These are phyloP conservation scores for Champsocephalus gunnari DNA, from an alignment of 2,797 vertebrate genomes.

Conservation along the genomic window DNA sequence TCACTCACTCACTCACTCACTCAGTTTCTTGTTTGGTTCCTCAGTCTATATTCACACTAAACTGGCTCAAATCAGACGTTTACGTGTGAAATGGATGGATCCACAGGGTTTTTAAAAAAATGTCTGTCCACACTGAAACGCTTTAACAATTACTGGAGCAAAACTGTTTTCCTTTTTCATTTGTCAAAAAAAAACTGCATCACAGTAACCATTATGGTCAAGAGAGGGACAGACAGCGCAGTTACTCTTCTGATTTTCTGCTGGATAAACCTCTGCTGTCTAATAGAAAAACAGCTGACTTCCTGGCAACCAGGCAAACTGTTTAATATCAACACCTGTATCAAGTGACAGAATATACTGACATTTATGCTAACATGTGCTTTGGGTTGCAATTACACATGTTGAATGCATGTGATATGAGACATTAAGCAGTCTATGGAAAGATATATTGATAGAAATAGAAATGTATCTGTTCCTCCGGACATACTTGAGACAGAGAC, in stretches of 20 bases:
- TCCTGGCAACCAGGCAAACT: not conserved
- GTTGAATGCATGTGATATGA: not conserved
- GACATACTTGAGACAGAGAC: not conserved
- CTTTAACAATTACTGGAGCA: not conserved
- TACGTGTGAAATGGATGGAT: not conserved
- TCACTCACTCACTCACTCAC: conserved; percentile 3
- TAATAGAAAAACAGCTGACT: not conserved
- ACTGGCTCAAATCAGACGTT: conserved; percentile 1
- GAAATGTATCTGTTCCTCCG: not conserved
- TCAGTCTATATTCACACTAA: conserved; percentile 3
- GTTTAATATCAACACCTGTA: not conserved
- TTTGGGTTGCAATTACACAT: not conserved
- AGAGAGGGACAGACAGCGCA: not conserved
- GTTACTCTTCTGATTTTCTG: not conserved
- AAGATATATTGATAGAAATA: conserved; percentile 11
- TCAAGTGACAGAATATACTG: not conserved
- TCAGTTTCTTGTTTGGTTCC: conserved; percentile 4
- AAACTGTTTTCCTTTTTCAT: not conserved
- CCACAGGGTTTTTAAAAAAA: not conserved
- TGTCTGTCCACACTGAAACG: not conserved
- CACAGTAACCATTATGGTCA: not conserved
- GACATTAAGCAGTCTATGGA: not conserved
- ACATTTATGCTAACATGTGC: not conserved
- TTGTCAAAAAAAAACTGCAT: not conserved
- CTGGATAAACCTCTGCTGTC: not conserved